These are phyloP conservation scores for Xerus rutilus DNA, from an alignment of 2,797 vertebrate species.

Conservation along the genomic window DNA sequence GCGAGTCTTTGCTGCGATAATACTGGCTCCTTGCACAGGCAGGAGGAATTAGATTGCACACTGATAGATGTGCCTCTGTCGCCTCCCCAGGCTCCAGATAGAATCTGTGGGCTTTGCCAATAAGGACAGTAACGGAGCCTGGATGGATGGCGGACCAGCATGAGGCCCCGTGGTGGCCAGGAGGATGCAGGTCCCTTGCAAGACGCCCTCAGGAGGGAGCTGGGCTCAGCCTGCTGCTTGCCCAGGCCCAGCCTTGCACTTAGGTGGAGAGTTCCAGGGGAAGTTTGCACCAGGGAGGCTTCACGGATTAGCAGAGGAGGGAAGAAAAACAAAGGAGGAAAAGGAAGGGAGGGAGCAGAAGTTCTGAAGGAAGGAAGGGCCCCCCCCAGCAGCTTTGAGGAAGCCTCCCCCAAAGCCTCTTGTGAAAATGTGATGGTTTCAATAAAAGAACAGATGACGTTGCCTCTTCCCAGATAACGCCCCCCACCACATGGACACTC, in stretches of 20 bases:
- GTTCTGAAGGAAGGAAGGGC: not conserved
- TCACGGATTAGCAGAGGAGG: fast-evolving
- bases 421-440: too few species aligned
- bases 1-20: conserved; percentile 37
- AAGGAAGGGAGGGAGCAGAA: not conserved
- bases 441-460: fast-evolving
- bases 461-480: not conserved
- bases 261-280: not conserved
- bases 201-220: not conserved
- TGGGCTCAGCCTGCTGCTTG: not conserved
- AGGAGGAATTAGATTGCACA: conserved; percentile 70
- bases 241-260: not conserved
- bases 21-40: conserved; percentile 66
- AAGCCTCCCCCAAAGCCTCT: too few species aligned
- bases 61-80: conserved; percentile 57
- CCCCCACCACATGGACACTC: fast-evolving
- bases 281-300: too few species aligned
- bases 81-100: conserved; percentile 63
- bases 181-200: conserved; percentile 53
- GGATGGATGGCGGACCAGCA: not conserved
- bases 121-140: conserved; percentile 34
- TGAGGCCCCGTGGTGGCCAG: conserved; percentile 42
- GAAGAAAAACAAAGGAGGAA: not conserved
- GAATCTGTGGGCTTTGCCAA: conserved; percentile 45
- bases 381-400: not conserved